Evolutionary conservation across 2,888 invertebrate species (phyloP).

Genomic region (Acanthacorydalis orientalis): DNA sequence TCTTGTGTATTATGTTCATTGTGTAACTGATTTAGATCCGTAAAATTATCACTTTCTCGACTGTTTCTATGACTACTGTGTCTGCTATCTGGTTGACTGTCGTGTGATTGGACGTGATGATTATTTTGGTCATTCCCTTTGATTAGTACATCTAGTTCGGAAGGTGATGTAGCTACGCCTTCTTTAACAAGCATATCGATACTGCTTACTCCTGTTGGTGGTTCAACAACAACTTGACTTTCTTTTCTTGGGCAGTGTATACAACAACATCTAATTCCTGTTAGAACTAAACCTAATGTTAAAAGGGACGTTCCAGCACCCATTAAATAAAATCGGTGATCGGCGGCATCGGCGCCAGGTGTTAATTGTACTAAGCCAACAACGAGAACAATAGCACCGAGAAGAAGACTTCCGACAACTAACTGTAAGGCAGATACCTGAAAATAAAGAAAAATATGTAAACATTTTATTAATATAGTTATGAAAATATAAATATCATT

Average conservation of each 20-base stretch:
- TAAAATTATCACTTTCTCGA: too few species aligned
- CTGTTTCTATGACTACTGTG: too few species aligned
- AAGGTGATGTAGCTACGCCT: slow-evolving; percentile 30
- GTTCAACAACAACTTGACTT: slow-evolving; percentile 20
- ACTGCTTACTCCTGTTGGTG: slow-evolving; percentile 29
- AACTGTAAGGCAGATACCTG: slow-evolving; percentile 58
- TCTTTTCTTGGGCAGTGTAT: slow-evolving; percentile 37
- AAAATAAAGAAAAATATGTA: slow-evolving; percentile 9
- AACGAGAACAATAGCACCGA: slow-evolving; percentile 56
- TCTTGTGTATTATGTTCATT: too few species aligned
- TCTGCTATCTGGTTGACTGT: too few species aligned
- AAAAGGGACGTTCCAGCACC: slow-evolving; percentile 47
- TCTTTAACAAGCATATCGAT: slow-evolving; percentile 31
- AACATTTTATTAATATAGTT: background rate
- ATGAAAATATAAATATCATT: too few species aligned
- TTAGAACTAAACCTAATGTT: slow-evolving; percentile 42
- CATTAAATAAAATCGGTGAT: slow-evolving; percentile 53
- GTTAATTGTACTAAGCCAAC: slow-evolving; percentile 62
- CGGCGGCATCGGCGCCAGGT: slow-evolving; percentile 59
- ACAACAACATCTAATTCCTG: slow-evolving; percentile 48
- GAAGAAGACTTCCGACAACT: slow-evolving; percentile 52
- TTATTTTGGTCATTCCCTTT: background rate
- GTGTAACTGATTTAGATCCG: too few species aligned
- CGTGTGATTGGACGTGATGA: background rate
- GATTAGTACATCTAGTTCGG: slow-evolving; percentile 40